Evolutionary conservation across 2,888 invertebrate species (phyloP).

Genomic region (Scaptomyza polygonia): DNA sequence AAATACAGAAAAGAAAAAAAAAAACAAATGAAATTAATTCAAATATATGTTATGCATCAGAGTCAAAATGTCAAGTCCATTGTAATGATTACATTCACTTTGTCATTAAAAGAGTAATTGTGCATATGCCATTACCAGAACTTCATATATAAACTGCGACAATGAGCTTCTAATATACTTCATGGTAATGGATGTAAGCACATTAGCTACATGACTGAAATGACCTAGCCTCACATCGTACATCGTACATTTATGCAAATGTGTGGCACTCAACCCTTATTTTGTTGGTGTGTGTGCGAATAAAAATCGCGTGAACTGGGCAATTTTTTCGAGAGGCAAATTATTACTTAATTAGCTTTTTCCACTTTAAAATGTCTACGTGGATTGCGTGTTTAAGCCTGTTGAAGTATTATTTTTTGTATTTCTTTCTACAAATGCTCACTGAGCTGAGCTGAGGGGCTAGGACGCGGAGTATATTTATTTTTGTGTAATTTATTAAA

Average conservation of each 20-base stretch:
- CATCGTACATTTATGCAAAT: constrained; percentile 8
- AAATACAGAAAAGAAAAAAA: neutral
- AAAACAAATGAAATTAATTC: neutral
- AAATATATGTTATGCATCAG: neutral
- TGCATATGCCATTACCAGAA: constrained; percentile 43
- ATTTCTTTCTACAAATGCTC: constrained; percentile 57
- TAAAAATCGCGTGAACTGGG: constrained; percentile 30
- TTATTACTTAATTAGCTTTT: constrained; percentile 70
- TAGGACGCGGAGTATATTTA: constrained; percentile 10
- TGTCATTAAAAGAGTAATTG: constrained; percentile 33
- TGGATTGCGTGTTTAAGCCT: constrained; percentile 41
- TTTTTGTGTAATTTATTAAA: constrained; percentile 71
- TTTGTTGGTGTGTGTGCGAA: neutral
- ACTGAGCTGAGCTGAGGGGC: constrained; percentile 10
- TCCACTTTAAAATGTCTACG: constrained; percentile 57
- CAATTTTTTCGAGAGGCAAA: constrained; percentile 46
- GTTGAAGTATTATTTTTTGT: constrained; percentile 27
- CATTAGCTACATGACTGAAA: constrained; percentile 6
- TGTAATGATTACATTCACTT: neutral
- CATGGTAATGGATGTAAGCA: constrained; percentile 11
- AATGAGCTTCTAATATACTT: constrained; percentile 10
- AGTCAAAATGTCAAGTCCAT: neutral
- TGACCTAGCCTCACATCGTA: constrained; percentile 24
- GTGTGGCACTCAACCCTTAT: constrained; percentile 34
- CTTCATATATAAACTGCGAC: constrained; percentile 18